Conservation (phyloP, 2,888 invertebrate genomes). For the Cremastinae sp. region DNA sequence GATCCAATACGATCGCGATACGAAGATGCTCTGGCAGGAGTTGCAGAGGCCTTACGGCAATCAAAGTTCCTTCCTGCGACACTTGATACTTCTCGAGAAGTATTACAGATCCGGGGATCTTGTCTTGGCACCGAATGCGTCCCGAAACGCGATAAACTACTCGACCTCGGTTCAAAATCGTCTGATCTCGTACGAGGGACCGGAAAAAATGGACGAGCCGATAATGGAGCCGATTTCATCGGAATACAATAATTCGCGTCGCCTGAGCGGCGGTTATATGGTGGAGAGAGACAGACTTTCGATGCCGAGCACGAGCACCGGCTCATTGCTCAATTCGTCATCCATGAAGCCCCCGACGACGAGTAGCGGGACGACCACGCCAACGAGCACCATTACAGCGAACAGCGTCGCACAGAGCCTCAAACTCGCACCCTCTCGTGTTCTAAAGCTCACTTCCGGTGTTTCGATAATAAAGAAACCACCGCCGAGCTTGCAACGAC, state of each 20-base stretch:
- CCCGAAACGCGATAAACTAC: conserved; percentile 88
- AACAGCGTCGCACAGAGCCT: conserved; percentile 2
- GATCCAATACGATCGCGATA: conserved; percentile 91
- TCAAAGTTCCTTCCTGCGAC: conserved; percentile 91
- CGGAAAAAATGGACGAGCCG: conserved; percentile 77
- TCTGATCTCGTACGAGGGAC: conserved; percentile 87
- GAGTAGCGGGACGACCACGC: conserved; percentile 28
- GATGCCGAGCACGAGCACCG: conserved; percentile 65
- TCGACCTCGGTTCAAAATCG: conserved; percentile 90
- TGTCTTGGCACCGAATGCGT: conserved; percentile 87
- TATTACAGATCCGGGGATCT: conserved; percentile 91
- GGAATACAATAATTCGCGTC: conserved; percentile 73
- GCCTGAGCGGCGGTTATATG: conserved; percentile 76
- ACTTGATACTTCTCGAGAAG: conserved; percentile 90
- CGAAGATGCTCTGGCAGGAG: conserved; percentile 90
- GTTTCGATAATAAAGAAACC: conserved; percentile 79
- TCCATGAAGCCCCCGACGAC: not conserved
- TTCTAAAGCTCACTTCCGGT: conserved; percentile 74
- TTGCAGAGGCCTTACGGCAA: conserved; percentile 93
- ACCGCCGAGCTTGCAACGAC: conserved; percentile 75
- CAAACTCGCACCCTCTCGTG: conserved; percentile 65
- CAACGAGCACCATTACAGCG: conserved; percentile 31
- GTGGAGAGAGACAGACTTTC: conserved; percentile 72
- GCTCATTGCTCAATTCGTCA: conserved; percentile 42
- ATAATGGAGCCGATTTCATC: conserved; percentile 73